These are phyloP conservation scores for Hydra vulgaris DNA, from an alignment of 30 jellyfish, hydroid and myxozoan genomes.

Conservation along the genomic window DNA sequence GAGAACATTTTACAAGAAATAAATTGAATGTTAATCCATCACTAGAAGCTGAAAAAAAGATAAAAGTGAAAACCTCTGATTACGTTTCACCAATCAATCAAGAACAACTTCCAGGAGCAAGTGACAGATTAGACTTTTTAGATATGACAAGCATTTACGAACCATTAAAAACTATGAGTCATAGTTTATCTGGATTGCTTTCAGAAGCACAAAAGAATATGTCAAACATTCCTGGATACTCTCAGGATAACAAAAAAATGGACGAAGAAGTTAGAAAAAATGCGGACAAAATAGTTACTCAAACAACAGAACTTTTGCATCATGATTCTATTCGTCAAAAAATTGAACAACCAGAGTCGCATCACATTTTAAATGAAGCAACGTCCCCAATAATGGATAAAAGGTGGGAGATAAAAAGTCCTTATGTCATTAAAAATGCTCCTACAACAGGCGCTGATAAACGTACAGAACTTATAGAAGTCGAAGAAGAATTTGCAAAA, in stretches of 20 bases:
- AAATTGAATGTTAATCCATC: too few species aligned
- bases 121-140: neutral
- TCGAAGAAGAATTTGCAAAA: slow-evolving; percentile 9
- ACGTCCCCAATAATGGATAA: slow-evolving; percentile 24
- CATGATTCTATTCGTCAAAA: slow-evolving; percentile 2
- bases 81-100: slow-evolving; percentile 16
- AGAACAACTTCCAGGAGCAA: slow-evolving; percentile 32
- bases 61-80: neutral
- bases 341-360: neutral
- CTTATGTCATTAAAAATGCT: neutral
- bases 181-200: slow-evolving; percentile 12
- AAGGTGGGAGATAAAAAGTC: slow-evolving; percentile 12
- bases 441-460: slow-evolving; percentile 9
- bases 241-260: slow-evolving; percentile 3
- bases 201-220: slow-evolving; percentile 13
- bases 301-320: neutral
- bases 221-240: slow-evolving; percentile 24
- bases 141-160: slow-evolving; percentile 6
- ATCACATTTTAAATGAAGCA: slow-evolving; percentile 13
- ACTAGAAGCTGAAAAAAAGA: too few species aligned
- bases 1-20: too few species aligned
- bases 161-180: slow-evolving; percentile 10
- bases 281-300: neutral
- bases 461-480: slow-evolving; percentile 1
- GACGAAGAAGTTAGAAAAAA: slow-evolving; percentile 16